Percentiles rank a stretch among this genome's conserved stretches.
Conservation (phyloP, 2,888 invertebrate species). For the Calliopum simillimum region DNA sequence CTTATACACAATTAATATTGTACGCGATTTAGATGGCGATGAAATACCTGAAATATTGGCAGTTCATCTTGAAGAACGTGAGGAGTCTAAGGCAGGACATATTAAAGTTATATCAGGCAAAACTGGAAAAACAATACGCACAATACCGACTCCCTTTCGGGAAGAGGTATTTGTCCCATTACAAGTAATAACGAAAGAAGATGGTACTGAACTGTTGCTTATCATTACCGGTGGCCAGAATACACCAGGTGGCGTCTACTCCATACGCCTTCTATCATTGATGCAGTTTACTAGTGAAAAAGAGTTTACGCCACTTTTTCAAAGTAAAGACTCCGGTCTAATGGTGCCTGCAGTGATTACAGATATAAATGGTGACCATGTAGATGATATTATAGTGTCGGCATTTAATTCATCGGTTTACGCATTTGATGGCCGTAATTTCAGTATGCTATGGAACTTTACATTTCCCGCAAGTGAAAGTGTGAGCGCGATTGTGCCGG, state of each 20-base stretch:
- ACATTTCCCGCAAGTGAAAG: conserved; percentile 75
- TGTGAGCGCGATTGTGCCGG: conserved; percentile 81
- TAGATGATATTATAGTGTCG: conserved; percentile 79
- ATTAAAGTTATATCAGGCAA: conserved; percentile 78
- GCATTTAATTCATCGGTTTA: conserved; percentile 79
- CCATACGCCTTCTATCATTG: conserved; percentile 71
- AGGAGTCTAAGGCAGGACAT: conserved; percentile 71
- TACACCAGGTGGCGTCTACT: conserved; percentile 78
- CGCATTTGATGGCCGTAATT: conserved; percentile 78
- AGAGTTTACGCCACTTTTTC: conserved; percentile 71
- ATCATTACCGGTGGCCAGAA: conserved; percentile 82
- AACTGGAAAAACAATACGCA: conserved; percentile 74
- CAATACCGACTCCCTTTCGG: conserved; percentile 73
- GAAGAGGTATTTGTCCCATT: conserved; percentile 81
- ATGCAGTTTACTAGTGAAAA: conserved; percentile 69
- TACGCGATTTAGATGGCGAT: conserved; percentile 79
- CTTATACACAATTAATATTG: conserved; percentile 78
- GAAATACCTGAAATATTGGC: conserved; percentile 77
- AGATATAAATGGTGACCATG: conserved; percentile 78
- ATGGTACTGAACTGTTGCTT: conserved; percentile 74
- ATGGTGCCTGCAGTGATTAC: conserved; percentile 76
- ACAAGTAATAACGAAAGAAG: conserved; percentile 72
- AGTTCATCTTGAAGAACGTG: conserved; percentile 73
- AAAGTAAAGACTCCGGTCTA: conserved; percentile 74
- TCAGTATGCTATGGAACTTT: conserved; percentile 79